A percentile compares a stretch with the other conserved stretches of the same genome.
phyloP scores from a whole-genome alignment of 2,888 invertebrate genomes.

The Apantesis nais region DNA sequence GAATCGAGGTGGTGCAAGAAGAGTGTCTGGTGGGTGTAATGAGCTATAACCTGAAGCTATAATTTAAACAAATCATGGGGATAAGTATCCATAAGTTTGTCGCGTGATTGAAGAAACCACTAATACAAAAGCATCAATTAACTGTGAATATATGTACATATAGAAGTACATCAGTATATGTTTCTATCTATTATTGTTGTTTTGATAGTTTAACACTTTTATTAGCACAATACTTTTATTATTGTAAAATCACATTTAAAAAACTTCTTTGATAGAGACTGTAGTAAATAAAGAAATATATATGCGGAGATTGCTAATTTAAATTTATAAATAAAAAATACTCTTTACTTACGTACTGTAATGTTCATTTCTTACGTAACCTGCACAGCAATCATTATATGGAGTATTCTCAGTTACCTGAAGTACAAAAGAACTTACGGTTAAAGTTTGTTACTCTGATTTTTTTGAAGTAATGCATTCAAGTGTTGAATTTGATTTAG shows the following conservation, averaged over 20 bases:
- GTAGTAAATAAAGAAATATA: neutral
- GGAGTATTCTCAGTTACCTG: conserved; percentile 5
- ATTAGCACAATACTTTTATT: too few species aligned
- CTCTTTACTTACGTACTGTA: neutral
- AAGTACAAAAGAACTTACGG: neutral
- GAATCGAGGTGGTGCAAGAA: too few species aligned
- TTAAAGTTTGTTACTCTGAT: too few species aligned
- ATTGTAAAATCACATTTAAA: neutral
- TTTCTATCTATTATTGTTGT: neutral
- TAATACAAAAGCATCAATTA: neutral
- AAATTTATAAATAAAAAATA: neutral
- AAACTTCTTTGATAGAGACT: neutral
- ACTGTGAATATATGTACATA: neutral
- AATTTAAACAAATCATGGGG: neutral
- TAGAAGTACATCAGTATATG: too few species aligned
- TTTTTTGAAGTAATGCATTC: neutral
- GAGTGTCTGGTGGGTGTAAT: too few species aligned
- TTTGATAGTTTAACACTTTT: neutral
- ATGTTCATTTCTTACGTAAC: conserved; percentile 2
- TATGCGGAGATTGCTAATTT: neutral
- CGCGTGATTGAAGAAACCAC: neutral
- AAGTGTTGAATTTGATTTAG: too few species aligned
- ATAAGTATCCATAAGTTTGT: neutral
- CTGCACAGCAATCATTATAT: conserved; percentile 13
- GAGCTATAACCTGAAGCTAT: too few species aligned